These are phyloP conservation scores for Parascotia fuliginaria DNA, from an alignment of 2,888 invertebrate species.

Conservation along the genomic window DNA sequence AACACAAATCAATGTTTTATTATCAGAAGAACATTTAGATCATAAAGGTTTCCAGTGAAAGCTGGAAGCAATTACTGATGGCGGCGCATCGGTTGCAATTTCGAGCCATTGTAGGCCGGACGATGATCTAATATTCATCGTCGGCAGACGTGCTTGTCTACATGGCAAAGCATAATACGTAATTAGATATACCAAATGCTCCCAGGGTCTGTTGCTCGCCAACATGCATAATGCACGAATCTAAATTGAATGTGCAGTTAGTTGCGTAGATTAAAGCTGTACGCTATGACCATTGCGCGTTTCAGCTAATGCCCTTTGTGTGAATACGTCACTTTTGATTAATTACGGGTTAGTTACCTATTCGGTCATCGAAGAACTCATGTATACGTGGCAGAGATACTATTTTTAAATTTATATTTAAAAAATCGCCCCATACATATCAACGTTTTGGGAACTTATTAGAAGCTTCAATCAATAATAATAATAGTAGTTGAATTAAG, in stretches of 20 bases:
- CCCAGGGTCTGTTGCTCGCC: slow-evolving; percentile 61
- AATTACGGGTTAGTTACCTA: no score
- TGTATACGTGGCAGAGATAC: no score
- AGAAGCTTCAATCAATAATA: no score
- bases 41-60: slow-evolving; percentile 14
- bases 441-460: no score
- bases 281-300: slow-evolving; percentile 42
- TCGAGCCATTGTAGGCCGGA: slow-evolving; percentile 67
- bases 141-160: slow-evolving; percentile 74
- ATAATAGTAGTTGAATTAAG: no score
- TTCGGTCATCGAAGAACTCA: no score
- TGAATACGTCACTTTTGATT: background rate
- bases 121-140: slow-evolving; percentile 82
- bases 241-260: slow-evolving; percentile 82
- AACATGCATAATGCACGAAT: slow-evolving; percentile 80
- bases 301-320: slow-evolving; percentile 32
- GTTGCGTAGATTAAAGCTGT: slow-evolving; percentile 67
- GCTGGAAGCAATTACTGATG: slow-evolving; percentile 62
- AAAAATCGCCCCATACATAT: no score
- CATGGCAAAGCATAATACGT: slow-evolving; percentile 81
- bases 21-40: background rate
- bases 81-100: slow-evolving; percentile 54
- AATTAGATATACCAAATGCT: slow-evolving; percentile 83
- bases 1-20: background rate
- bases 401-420: background rate